A percentile compares a stretch with the other conserved stretches of the same genome.
Conservation (phyloP, 2,113 vertebrate species). For the Microcebus murinus region DNA sequence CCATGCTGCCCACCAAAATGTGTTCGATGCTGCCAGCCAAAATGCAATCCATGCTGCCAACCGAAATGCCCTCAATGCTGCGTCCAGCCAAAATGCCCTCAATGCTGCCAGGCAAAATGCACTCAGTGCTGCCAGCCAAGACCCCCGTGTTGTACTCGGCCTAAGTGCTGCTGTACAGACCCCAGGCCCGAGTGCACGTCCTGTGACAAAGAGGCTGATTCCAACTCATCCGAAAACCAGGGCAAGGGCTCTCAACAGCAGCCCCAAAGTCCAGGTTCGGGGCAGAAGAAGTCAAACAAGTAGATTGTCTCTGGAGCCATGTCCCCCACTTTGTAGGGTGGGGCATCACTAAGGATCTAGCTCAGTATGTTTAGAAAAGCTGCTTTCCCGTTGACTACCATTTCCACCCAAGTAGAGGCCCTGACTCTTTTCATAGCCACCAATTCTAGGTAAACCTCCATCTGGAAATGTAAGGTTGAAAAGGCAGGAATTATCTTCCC, state of each 20-base stretch:
- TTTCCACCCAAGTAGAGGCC: not conserved
- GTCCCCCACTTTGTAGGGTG: not conserved
- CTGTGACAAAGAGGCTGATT: not conserved
- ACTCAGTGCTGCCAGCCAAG: not conserved
- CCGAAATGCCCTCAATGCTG: not conserved
- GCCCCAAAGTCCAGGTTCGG: not conserved
- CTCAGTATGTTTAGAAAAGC: not conserved
- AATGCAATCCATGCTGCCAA: not conserved
- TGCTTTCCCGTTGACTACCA: not conserved
- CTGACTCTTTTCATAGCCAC: not conserved
- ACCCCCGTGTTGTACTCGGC: not conserved
- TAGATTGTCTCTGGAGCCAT: not conserved
- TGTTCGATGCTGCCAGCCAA: not conserved
- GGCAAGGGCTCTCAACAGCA: not conserved
- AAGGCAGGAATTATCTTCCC: not conserved
- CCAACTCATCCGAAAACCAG: not conserved
- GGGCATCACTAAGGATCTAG: not conserved
- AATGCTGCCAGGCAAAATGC: not conserved
- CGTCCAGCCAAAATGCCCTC: not conserved
- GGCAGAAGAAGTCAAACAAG: constrained; percentile 27
- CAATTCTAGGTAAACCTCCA: not conserved
- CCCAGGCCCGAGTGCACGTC: not conserved
- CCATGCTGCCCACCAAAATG: not conserved
- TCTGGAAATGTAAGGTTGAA: constrained; percentile 33
- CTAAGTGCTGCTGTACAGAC: constrained; percentile 22